These are phyloP conservation scores for Drosophila nr. medialis DNA, from an alignment of 2,888 invertebrate species.

Conservation along the genomic window DNA sequence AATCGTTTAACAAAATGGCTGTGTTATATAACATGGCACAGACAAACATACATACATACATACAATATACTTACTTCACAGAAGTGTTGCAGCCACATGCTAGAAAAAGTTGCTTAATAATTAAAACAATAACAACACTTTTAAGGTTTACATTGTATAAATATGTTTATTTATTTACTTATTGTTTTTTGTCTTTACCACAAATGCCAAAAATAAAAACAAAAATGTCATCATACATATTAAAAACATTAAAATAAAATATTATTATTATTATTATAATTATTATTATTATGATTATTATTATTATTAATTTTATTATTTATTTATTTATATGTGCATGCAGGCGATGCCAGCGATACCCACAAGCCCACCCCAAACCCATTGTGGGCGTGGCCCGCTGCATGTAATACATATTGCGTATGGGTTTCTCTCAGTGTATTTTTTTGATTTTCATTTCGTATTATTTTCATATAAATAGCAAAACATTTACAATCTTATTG, in stretches of 20 bases:
- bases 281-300: slow-evolving; percentile 10
- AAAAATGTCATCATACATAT: slow-evolving; percentile 54
- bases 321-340: slow-evolving; percentile 52
- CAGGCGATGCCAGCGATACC: slow-evolving; percentile 31
- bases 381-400: slow-evolving; percentile 55
- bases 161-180: slow-evolving; percentile 78
- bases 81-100: no score
- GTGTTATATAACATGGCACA: slow-evolving; percentile 7
- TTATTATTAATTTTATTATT: slow-evolving; percentile 31
- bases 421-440: slow-evolving; percentile 22
- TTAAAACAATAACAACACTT: neutral
- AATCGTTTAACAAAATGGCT: neutral
- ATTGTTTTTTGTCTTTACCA: slow-evolving; percentile 71
- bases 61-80: neutral
- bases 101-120: neutral
- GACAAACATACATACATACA: neutral
- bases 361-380: slow-evolving; percentile 28
- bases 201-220: slow-evolving; percentile 58
- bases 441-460: slow-evolving; percentile 35
- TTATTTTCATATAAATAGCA: slow-evolving; percentile 67
- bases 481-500: slow-evolving; percentile 82
- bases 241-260: slow-evolving; percentile 61
- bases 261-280: slow-evolving; percentile 24
- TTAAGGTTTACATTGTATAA: slow-evolving; percentile 70
- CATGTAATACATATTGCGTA: slow-evolving; percentile 68